Base-by-base conservation (phyloP, 2,797 vertebrate genomes). In the Syngnathus acus region DNA sequence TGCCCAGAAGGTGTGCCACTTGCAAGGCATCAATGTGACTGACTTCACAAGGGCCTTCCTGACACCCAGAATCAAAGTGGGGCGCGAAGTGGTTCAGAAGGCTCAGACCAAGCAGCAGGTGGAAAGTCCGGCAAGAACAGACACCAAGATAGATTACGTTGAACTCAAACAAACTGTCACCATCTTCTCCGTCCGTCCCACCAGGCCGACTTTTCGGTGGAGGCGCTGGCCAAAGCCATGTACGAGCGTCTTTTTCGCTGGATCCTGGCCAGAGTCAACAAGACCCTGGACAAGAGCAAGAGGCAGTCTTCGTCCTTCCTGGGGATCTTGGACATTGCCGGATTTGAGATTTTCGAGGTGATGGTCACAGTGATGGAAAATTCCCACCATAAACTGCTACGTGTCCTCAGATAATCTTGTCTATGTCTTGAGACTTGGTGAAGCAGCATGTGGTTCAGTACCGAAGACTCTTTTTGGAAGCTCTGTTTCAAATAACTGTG, bases 101-200 rank as follows among this genome's bases (percentile, higher is more conserved):
- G 97, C 97, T 11, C 97, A 99, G 90, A 99, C 96, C 66, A 99
- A 99, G 80, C 95, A 99, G 77, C 97, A 99, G 93, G 96, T 98
- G 6, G 43, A 4, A 9, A 43, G 16, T 42, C 39, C 8, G 42
- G 47, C 47, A 16, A 39, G 19, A 54, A 65, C 51, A 14, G 45
- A 64, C 4, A 5, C 42, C 21, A 14, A 6, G 3, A 51, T 19
- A 38, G 8, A 7, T 0, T 2, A 64, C 6, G 10, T 21, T 62
- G 17, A 64, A 62, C 23, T 64, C 6, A 0, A 50, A 17, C 4
- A 32, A 57, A 26, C 54, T 17, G 14, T 14, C 26, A 32, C 6
- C 62, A n/a, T 48, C 21, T 10, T 47, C 9, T 21, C 26, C 51
- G 5, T 64, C 10, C 53, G 5, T 64, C 10, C 53, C 21, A 32